Evolutionary conservation across 2,113 vertebrate species (phyloP).

Genomic region (Prionailurus viverrinus): DNA sequence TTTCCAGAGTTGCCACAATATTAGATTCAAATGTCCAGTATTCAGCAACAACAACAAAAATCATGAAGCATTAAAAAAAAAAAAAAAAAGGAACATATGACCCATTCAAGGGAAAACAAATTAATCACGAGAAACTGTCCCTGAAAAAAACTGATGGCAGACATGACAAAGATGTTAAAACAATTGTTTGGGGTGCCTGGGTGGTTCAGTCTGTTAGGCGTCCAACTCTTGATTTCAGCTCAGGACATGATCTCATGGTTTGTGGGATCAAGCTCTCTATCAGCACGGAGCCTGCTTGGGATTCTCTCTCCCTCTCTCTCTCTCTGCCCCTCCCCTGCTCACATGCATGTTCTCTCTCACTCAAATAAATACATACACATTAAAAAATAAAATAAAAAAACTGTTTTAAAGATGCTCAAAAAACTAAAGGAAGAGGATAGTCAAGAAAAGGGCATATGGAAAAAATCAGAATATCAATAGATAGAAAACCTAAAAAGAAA

Average conservation of each 20-base stretch:
- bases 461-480: not conserved
- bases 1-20: not conserved
- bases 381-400: not conserved
- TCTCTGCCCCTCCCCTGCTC: too few relatives aligned
- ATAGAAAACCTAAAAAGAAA: not conserved
- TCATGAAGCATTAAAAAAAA: not conserved
- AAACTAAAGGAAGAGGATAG: not conserved
- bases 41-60: not conserved
- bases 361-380: too few relatives aligned
- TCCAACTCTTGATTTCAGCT: too few relatives aligned
- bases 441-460: not conserved
- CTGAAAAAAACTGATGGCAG: not conserved
- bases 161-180: not conserved
- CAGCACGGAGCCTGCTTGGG: too few relatives aligned
- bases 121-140: not conserved
- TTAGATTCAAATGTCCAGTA: not conserved
- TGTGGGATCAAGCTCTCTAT: too few relatives aligned
- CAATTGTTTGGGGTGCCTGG: not conserved
- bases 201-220: too few relatives aligned
- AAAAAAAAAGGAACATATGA: not conserved
- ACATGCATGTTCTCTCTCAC: too few relatives aligned
- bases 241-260: too few relatives aligned
- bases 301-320: too few relatives aligned
- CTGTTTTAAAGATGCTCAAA: not conserved
- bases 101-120: not conserved